A percentile compares a stretch with the other conserved stretches of the same genome.
These are phyloP conservation scores for Sphenodon punctatus DNA, from an alignment of 2,797 vertebrate genomes.

Conservation along the genomic window DNA sequence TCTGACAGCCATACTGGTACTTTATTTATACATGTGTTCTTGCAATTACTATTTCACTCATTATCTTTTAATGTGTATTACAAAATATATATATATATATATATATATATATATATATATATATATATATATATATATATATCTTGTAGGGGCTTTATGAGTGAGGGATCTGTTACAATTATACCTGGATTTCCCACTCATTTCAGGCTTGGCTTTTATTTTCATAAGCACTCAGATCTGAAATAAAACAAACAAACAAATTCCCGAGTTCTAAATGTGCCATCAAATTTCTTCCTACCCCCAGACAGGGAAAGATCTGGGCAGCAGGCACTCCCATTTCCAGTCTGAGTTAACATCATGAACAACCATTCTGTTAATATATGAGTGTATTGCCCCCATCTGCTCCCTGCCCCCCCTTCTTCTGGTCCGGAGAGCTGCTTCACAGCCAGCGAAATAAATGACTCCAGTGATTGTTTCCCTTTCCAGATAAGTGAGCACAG, in stretches of 20 bases:
- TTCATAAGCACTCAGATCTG: neutral
- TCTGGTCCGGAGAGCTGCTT: neutral
- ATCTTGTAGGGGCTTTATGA: too few species aligned
- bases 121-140: too few species aligned
- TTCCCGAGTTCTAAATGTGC: neutral
- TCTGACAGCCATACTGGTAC: too few species aligned
- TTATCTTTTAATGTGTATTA: too few species aligned
- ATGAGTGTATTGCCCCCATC: neutral
- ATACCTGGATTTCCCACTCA: too few species aligned
- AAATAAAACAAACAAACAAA: neutral
- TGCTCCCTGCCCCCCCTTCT: neutral
- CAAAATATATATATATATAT: too few species aligned
- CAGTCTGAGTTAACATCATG: neutral
- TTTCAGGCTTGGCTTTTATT: too few species aligned
- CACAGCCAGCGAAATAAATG: neutral
- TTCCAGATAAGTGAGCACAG: neutral
- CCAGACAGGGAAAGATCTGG: neutral
- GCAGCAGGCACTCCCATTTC: neutral
- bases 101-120: too few species aligned
- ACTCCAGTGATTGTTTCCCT: neutral
- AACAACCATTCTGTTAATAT: neutral
- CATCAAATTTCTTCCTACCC: rapidly evolving
- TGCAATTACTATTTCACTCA: too few species aligned
- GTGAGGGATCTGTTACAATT: too few species aligned
- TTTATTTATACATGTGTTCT: too few species aligned